These are phyloP conservation scores for Chrysochloris asiatica DNA, from an alignment of 2,113 vertebrate genomes.

Conservation along the genomic window DNA sequence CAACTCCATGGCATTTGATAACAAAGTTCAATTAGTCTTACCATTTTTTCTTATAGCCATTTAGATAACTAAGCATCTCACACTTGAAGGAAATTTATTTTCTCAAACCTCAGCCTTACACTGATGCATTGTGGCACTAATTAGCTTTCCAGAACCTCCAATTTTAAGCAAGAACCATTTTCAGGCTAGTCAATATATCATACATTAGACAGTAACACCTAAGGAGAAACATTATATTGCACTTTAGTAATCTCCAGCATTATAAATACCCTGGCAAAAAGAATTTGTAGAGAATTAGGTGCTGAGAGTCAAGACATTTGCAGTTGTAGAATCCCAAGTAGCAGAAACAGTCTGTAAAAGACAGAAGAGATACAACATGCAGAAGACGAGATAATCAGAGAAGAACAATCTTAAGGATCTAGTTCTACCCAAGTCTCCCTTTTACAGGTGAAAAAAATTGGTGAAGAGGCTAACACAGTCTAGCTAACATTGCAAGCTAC, in stretches of 20 bases:
- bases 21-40: constrained; percentile 47
- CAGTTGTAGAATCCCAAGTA: not conserved
- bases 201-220: constrained; percentile 29
- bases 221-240: constrained; percentile 52
- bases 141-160: constrained; percentile 61
- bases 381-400: not conserved
- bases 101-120: constrained; percentile 57
- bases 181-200: constrained; percentile 59
- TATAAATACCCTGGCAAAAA: constrained; percentile 34
- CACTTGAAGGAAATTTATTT: constrained; percentile 64
- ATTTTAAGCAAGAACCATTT: constrained; percentile 55
- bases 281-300: constrained; percentile 25
- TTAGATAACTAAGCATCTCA: constrained; percentile 66
- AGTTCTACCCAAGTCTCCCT: not conserved
- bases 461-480: not conserved
- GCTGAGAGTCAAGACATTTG: not conserved
- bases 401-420: not conserved
- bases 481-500: not conserved
- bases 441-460: constrained; percentile 22
- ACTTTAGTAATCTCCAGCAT: constrained; percentile 8
- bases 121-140: constrained; percentile 59
- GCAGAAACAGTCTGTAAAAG: not conserved
- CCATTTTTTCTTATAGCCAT: constrained; percentile 44
- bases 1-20: no score
- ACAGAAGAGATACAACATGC: not conserved